These are phyloP conservation scores for Copidosoma aretas DNA, from an alignment of 2,888 invertebrate genomes.

Conservation along the genomic window DNA sequence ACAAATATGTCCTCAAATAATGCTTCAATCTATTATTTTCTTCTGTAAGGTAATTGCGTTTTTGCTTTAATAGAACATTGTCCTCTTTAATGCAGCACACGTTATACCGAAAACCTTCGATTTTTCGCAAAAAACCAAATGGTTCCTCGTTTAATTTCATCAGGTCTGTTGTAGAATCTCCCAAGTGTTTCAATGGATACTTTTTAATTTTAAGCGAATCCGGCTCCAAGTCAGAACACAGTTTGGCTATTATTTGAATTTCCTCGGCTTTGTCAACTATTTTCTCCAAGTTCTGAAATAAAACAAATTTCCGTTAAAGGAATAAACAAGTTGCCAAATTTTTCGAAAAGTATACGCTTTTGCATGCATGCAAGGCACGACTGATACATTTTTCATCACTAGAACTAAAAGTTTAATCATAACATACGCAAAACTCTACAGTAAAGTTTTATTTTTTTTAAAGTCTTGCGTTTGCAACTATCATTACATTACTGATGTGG, in stretches of 20 bases:
- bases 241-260: constrained; percentile 68
- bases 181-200: constrained; percentile 38
- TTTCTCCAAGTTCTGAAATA: constrained; percentile 53
- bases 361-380: not conserved
- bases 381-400: no score
- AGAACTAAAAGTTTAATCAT: no score
- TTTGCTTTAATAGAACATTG: constrained; percentile 64
- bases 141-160: constrained; percentile 10
- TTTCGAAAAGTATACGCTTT: not conserved
- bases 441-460: no score
- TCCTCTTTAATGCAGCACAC: constrained; percentile 65
- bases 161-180: constrained; percentile 4
- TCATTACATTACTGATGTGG: no score
- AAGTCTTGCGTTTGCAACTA: no score
- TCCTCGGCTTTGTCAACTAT: constrained; percentile 67
- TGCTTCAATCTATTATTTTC: constrained; percentile 73
- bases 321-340: not conserved
- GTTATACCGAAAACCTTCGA: constrained; percentile 76
- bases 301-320: not conserved
- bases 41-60: constrained; percentile 64
- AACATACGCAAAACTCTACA: no score
- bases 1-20: constrained; percentile 70
- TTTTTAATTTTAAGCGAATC: constrained; percentile 53
- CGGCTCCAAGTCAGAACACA: constrained; percentile 74
- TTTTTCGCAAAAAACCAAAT: constrained; percentile 65